Evolutionary conservation across 2,113 vertebrate species (phyloP), one percentile per base, ranked within the genome.

Genomic region (Dipodomys stephensi): DNA sequence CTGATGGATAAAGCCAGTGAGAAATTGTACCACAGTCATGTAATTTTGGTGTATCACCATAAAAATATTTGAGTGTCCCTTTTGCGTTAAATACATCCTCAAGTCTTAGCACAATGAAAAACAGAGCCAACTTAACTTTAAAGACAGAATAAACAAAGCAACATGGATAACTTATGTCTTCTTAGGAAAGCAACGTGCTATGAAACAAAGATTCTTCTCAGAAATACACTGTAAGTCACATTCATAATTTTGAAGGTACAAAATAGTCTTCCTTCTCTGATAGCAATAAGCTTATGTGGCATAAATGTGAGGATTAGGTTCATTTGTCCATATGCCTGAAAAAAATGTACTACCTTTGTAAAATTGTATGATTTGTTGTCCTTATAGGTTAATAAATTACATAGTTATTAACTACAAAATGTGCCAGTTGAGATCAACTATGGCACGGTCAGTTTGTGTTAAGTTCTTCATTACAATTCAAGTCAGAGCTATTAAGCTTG

Each of bases 401-500:
- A 62, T 44, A 76, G 13, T 39, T 86, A 86, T 4, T 76, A 79
- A 57, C 35, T 76, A 19, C 76, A 82, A 46, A 88, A 39, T 67
- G 77, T 25, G 81, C 5, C 82, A 4, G 4, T 82, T 67, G 35
- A 93, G n/a, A 80, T 76, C 5, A 76, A 44, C 13, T 74, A 53
- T 60, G 1, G 9, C 16, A 27, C 4, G 1, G 0, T 13, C 0
- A 27, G 62, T 93, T 82, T 65, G 9, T 83, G 71, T 78, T 60
- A 27, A 71, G 15, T 10, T 95, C 86, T 19, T 90, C 46, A 28
- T 49, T 15, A 74, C 69, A 49, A 76, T 22, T 93, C 49, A 91
- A 87, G 1, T 16, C 7, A 90, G 16, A 2, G 8, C 6, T 93
- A 4, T 68, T 73, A 13, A 83, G n/a, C 49, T 20, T 27, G 49